Base-by-base conservation (phyloP, 2,888 invertebrate genomes). In the Ashinkailepas kermadecensis region DNA sequence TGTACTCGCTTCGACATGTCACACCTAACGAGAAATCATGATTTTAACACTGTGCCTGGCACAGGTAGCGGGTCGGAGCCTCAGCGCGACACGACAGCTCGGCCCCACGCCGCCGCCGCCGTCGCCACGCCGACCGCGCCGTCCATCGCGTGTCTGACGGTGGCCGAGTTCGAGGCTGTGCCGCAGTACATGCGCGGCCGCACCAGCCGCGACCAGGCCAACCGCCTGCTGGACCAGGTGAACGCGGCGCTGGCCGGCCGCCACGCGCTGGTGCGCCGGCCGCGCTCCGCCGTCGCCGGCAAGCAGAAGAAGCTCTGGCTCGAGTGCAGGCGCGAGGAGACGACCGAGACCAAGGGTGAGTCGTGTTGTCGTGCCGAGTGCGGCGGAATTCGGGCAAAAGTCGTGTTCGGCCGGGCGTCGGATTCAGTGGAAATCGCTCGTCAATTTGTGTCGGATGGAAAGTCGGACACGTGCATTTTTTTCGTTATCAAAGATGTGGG, bases 101-200 rank as follows among this genome's bases (percentile, higher is more conserved):
- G 12, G 2, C 59, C 59, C 59, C 59, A 1, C 59, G 59, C 59
- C 59, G 12, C 59, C 7, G 23, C 6, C 65, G 23, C n/a, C 10
- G 65, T 8, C 65, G 65, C 23, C 65, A 23, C 56, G 21, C 56
- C 74, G 18, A 56, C 74, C 65, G 65, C 56, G 21, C 56, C 74
- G 18, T 74, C 74, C 15, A 18, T 74, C 74, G 74, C 74, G 54
- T 74, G 18, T 18, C 74, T 74, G 54, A 56, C 74, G 15, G 74
- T 74, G 74, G 21, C 54, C 56, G 74, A 74, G 74, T 74, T 74
- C 56, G 56, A 15, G 21, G 56, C 10, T 7, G 74, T 74, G 74
- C 74, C 74, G 54, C 74, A 74, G 74, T 74, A 74, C 54, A 74
- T 74, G 74, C 74, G 74, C 54, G 74, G 74, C 74, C 54, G 74